A percentile compares a stretch with the other conserved stretches of the same genome.
phyloP scores from a whole-genome alignment of 2,888 invertebrate genomes.

The Yponomeuta plumbellus region DNA sequence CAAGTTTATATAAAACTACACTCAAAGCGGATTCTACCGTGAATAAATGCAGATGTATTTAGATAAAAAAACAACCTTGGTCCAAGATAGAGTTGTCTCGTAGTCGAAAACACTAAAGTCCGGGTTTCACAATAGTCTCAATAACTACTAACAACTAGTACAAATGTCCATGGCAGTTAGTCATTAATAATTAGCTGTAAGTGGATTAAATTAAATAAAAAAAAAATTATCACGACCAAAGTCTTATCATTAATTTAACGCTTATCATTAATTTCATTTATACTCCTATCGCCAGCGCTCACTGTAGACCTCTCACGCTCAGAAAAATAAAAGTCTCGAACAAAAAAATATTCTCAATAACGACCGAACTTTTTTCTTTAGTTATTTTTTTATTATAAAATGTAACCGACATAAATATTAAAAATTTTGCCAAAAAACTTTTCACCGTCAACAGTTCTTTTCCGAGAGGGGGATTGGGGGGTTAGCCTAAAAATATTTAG shows the following conservation, averaged over 20 bases:
- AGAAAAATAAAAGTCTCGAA: slow-evolving; percentile 62
- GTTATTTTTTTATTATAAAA: slow-evolving; percentile 55
- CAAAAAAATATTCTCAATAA: slow-evolving; percentile 63
- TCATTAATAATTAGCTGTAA: slow-evolving; percentile 27
- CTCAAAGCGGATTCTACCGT: neutral
- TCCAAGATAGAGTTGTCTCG: slow-evolving; percentile 33
- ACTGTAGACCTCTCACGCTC: slow-evolving; percentile 49
- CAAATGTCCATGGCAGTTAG: slow-evolving; percentile 45
- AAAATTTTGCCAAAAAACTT: slow-evolving; percentile 70
- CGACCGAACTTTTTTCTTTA: slow-evolving; percentile 58
- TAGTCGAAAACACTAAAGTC: slow-evolving; percentile 42
- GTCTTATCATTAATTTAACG: slow-evolving; percentile 58
- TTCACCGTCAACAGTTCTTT: slow-evolving; percentile 61
- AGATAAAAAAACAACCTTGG: slow-evolving; percentile 52
- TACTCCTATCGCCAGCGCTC: slow-evolving; percentile 39
- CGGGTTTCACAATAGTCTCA: slow-evolving; percentile 41
- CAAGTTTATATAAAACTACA: neutral
- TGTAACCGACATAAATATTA: slow-evolving; percentile 74
- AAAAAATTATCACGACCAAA: slow-evolving; percentile 40
- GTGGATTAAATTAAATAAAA: too few species aligned
- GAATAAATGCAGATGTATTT: neutral
- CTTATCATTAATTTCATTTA: slow-evolving; percentile 48
- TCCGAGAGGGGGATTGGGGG: slow-evolving; percentile 58
- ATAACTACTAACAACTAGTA: slow-evolving; percentile 39
- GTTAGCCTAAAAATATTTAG: slow-evolving; percentile 71